Base-by-base conservation (phyloP, 2,888 invertebrate genomes). In the Lepetodrilus schrolli region DNA sequence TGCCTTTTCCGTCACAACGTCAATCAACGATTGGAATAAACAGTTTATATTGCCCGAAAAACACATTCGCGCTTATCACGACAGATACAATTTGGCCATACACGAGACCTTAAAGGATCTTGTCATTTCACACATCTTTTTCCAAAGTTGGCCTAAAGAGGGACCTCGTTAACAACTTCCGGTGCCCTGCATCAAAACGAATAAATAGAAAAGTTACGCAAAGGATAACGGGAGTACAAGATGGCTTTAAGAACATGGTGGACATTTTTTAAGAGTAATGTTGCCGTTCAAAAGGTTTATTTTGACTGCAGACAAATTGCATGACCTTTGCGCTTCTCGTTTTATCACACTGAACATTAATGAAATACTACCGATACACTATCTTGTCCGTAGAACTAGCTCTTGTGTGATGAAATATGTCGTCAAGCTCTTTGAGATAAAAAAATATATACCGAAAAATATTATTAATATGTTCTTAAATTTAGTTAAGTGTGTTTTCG, bases 131-230 rank as follows among this genome's bases (percentile, higher is more conserved):
- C 75, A 69, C 69, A 49, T 58, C 48, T 58, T 69, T 69, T 75
- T 69, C 58, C 23, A 58, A 43, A 30, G 47, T 51, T 65, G 37
- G 65, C 72, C 75, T 43, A 48, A 50, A 71, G 72, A 58, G 50
- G 75, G 75, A 69, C 58, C 72, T 75, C 37, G 75, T 72, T 75
- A 75, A 72, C 72, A 72, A 75, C 75, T 75, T 75, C 75, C 75
- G 75, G 68, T 72, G 65, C 68, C 69, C 58, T 17, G 58, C 26
- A 58, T 26, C 58, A 58, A 58, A 58, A 58, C 30, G 58, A 58
- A 58, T 58, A 58, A 58, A 58, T 58, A 58, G 26, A 30, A 30
- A 10, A 30, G 58, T 58, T 26, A 34, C 30, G 58, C 58, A 30
- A 30, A n/a, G 58, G 26, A 34, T 58, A 17, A 58, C 34, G 58